Percentiles rank a stretch among this genome's conserved stretches.
phyloP scores from a whole-genome alignment of 2,797 vertebrate species.

The Halcyon badia region DNA sequence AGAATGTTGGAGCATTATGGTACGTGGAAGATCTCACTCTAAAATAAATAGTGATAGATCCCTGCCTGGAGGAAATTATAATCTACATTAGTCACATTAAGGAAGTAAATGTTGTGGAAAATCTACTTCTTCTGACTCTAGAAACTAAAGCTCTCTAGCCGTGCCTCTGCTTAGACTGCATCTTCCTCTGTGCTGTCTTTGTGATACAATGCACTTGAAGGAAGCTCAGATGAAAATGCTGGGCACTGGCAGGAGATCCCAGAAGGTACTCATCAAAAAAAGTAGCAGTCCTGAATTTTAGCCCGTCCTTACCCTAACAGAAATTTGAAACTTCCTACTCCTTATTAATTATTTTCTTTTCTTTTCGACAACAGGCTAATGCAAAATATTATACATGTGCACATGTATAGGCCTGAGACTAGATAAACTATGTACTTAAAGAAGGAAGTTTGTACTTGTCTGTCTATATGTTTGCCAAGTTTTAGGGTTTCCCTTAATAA shows the following conservation, averaged over 20 bases:
- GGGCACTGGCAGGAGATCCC: background rate
- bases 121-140: background rate
- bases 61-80: background rate
- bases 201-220: fast-evolving
- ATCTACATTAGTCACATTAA: background rate
- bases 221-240: background rate
- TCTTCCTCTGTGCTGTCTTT: background rate
- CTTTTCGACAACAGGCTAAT: background rate
- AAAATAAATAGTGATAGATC: background rate
- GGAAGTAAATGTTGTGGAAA: background rate
- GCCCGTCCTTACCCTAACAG: background rate
- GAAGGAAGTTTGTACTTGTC: background rate
- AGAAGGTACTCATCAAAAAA: background rate
- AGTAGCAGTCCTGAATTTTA: background rate
- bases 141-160: background rate
- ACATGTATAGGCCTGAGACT: background rate
- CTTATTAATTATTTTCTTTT: background rate
- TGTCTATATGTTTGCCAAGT: background rate
- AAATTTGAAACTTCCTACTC: background rate
- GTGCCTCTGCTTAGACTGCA: background rate
- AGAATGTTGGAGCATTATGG: background rate
- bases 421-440: background rate
- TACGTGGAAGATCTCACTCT: background rate
- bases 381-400: background rate
- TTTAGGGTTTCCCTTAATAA: background rate